Percentiles rank a stretch among this genome's conserved stretches.
Conservation (phyloP, 92 coral and sea anemone genomes). For the Umimayanthus chanpuru region DNA sequence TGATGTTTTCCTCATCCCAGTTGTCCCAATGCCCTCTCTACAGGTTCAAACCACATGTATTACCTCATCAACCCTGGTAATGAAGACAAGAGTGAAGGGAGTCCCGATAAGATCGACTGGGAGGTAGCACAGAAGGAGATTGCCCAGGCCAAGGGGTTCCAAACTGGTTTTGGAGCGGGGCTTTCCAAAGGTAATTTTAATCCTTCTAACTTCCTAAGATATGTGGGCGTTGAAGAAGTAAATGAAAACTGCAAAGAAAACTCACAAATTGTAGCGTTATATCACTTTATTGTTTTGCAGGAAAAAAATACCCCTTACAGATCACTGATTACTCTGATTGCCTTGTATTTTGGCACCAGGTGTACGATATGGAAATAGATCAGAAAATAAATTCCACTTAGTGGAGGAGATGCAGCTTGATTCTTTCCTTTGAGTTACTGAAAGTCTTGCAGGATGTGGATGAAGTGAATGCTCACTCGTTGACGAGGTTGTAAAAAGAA, state of each 20-base stretch:
- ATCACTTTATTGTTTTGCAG: too few relatives aligned
- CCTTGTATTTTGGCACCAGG: too few relatives aligned
- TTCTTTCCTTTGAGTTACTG: too few relatives aligned
- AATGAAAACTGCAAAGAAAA: background rate
- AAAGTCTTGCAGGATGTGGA: too few relatives aligned
- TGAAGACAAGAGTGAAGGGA: conserved; percentile 87
- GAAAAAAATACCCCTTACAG: too few relatives aligned
- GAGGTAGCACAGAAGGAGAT: conserved; percentile 95
- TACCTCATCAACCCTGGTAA: conserved; percentile 77
- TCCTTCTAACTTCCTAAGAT: background rate
- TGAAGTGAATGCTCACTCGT: too few relatives aligned
- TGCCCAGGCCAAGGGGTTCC: conserved; percentile 97
- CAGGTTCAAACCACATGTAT: conserved; percentile 98
- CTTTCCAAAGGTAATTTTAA: conserved; percentile 77
- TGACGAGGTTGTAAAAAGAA: too few relatives aligned
- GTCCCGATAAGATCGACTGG: conserved; percentile 95
- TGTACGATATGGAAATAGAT: too few relatives aligned
- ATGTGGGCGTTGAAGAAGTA: background rate
- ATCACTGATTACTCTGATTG: too few relatives aligned
- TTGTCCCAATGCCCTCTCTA: background rate
- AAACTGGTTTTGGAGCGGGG: conserved; percentile 92
- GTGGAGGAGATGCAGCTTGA: too few relatives aligned
- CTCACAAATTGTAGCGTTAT: background rate
- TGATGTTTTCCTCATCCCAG: background rate
- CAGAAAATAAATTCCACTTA: too few relatives aligned